Evolutionary conservation across 1,140 invertebrate species (phyloP).

Genomic region (Ganaspis sp.): DNA sequence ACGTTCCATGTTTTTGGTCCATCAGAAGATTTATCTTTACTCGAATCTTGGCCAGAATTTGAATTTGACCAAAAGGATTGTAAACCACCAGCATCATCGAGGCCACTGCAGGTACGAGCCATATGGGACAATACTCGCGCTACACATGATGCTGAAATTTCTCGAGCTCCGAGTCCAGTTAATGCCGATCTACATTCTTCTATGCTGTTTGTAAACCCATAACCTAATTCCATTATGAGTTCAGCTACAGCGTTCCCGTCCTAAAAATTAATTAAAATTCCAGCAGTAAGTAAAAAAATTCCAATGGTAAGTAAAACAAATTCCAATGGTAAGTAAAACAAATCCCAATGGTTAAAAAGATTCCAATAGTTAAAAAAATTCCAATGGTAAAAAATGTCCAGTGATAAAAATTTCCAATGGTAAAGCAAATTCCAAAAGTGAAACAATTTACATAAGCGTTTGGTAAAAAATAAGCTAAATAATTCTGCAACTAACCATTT

Average conservation of each 20-base stretch:
- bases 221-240: constrained; percentile 92
- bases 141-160: constrained; percentile 87
- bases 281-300: no score
- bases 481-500: constrained; percentile 76
- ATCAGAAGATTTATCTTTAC: constrained; percentile 70
- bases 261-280: no score
- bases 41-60: constrained; percentile 58
- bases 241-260: constrained; percentile 86
- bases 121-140: constrained; percentile 91
- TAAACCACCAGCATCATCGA: constrained; percentile 83
- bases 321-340: no score
- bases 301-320: no score
- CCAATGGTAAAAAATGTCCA: no score
- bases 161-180: constrained; percentile 83
- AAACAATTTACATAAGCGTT: constrained; percentile 23
- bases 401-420: no score
- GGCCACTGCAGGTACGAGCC: constrained; percentile 86
- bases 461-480: background rate
- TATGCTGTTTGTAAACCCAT: constrained; percentile 88
- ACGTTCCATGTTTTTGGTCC: constrained; percentile 90
- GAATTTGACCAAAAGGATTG: constrained; percentile 78
- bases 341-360: no score
- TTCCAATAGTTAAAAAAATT: no score
- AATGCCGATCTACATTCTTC: constrained; percentile 93
- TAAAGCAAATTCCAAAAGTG: no score